Evolutionary conservation across 2,113 vertebrate genomes (phyloP), one percentile per base, ranked within the genome.

Genomic region (Pandion haliaetus): DNA sequence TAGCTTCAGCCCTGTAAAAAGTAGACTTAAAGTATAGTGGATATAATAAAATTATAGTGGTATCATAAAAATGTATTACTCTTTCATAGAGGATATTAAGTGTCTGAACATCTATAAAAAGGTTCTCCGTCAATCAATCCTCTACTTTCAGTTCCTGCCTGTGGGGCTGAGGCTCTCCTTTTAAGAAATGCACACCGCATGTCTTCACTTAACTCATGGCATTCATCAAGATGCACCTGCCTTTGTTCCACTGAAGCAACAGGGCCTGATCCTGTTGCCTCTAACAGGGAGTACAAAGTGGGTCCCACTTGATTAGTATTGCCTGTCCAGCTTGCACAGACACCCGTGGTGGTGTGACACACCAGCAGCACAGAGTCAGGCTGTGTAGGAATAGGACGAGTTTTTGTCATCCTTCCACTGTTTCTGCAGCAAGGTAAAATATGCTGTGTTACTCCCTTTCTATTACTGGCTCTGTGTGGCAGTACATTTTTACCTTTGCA

Each of bases 31-130:
- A 84, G 18, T 73, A 78, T 32, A 95, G 72, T 84, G 65, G 61
- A 38, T 86, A 70, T 59, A 84, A 91, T 92, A 97, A 95, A 96
- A 95, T 94, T 88, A 80, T 86, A 97, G 52, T 88, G 72, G 69
- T 42, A 54, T 49, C 4, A 6, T 96, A 95, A 96, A 96, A 96
- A 85, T 32, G 5, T 74, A 95, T 95, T 90, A 84, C 61, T 76
- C 29, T 84, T 90, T 82, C 86, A 87, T 89, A 79, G 92, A 87
- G 31, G 65, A 69, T 78, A 95, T 83, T 76, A 86, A 91, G 25
- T 67, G 40, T 34, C 91, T 94, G 73, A 94, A 91, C 28, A 69
- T 34, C 57, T 65, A 34, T 47, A 17, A 69, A 90, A 81, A 67
- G 72, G 47, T 50, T 81, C 25, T 49, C 50, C 62, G 82, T 89